Evolutionary conservation across 2,888 invertebrate genomes (phyloP).

Genomic region (Conomelus anceps): DNA sequence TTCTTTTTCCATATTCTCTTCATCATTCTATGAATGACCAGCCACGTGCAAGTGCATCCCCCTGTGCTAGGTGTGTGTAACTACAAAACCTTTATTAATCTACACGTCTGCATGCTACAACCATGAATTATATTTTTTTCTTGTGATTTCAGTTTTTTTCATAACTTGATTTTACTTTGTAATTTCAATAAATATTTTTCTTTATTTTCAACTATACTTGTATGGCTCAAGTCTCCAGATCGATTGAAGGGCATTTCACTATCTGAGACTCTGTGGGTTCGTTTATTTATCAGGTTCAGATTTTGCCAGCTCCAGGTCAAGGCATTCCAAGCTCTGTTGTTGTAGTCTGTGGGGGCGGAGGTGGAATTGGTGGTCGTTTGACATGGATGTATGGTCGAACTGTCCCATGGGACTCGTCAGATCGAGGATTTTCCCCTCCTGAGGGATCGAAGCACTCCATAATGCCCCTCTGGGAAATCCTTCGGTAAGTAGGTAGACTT

Average conservation of each 20-base stretch:
- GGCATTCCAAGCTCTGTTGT: background rate
- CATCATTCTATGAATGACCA: too few species aligned
- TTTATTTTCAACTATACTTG: background rate
- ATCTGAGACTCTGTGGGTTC: background rate
- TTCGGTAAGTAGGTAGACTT: background rate
- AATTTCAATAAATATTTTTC: too few species aligned
- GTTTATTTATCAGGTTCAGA: background rate
- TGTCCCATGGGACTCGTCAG: background rate
- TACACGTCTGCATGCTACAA: too few species aligned
- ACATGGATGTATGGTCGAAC: conserved; percentile 6
- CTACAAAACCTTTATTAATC: too few species aligned
- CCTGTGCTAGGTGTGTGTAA: too few species aligned
- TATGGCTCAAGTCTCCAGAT: background rate
- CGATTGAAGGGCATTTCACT: background rate
- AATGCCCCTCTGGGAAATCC: background rate
- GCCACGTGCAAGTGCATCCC: too few species aligned
- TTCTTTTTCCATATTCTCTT: too few species aligned
- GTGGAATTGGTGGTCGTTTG: background rate
- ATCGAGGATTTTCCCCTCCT: background rate
- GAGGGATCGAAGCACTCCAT: background rate
- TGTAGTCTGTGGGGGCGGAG: background rate
- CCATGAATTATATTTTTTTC: too few species aligned
- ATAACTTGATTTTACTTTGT: too few species aligned
- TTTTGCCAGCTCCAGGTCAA: background rate
- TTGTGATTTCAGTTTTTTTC: too few species aligned